Evolutionary conservation across 2,113 vertebrate species (phyloP).

Genomic region (Talpa occidentalis): DNA sequence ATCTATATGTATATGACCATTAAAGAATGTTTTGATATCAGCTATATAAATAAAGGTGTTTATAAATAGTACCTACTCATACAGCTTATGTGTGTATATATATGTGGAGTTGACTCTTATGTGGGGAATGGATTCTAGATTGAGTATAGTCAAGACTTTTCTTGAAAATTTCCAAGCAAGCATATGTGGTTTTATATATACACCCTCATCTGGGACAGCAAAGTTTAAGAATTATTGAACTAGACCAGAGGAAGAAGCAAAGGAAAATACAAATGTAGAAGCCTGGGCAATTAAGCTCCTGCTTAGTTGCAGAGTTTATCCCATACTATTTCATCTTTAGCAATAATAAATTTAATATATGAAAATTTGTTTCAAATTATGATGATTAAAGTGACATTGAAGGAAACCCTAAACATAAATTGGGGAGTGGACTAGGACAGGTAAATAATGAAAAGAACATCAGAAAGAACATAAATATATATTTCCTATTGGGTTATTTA

Average conservation of each 20-base stretch:
- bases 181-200: neutral
- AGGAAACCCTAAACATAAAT: neutral
- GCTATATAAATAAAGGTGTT: conserved; percentile 12
- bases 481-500: neutral
- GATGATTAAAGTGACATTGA: neutral
- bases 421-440: neutral
- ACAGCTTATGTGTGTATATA: neutral
- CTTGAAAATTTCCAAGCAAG: neutral
- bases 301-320: neutral
- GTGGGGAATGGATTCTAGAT: neutral
- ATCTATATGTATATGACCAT: neutral
- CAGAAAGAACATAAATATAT: neutral
- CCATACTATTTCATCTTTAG: neutral
- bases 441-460: neutral
- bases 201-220: neutral
- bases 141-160: neutral
- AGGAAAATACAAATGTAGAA: neutral
- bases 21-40: neutral
- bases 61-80: conserved; percentile 11
- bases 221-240: neutral
- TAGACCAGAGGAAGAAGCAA: neutral
- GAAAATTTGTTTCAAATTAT: neutral
- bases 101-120: neutral
- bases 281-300: neutral
- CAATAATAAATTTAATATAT: neutral